Base-by-base conservation (phyloP, 2,797 vertebrate species). In the Jordanella pulchra region DNA sequence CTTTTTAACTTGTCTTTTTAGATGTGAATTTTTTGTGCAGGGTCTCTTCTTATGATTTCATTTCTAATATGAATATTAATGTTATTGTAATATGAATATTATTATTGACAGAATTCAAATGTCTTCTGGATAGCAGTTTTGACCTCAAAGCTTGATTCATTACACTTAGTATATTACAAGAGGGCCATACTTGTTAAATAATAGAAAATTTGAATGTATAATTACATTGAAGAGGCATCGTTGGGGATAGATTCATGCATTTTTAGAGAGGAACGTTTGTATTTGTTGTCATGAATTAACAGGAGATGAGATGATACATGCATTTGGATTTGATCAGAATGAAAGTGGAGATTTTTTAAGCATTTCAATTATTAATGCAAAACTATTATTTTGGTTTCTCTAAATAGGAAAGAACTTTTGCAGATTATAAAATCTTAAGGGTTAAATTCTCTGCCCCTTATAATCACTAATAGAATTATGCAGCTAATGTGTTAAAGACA, bases 91-190 rank as follows among this genome's bases (percentile, higher is more conserved):
- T n/a, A 50, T 67, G 32, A 67, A 48, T 73, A 74, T 75, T 69
- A 78, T 44, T 71, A 45, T 67, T 64, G 23, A 30, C 11, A 77
- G 32, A 60, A 25, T 45, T 27, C 58, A 39, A 69, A 42, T 64
- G 14, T 71, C 45, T 58, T 21, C 28, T 73, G 23, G 48, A 50
- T 53, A 76, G 53, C 53, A 12, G 11, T 73, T 72, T 83, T 56
- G 65, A 66, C n/a, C 68, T 84, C 70, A 63, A 21, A 74, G 35
- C 48, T 65, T 50, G 53, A 83, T 81, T 75, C 86, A 83, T 81
- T 51, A 64, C 71, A 73, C 44, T 44, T n/a, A n/a, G n/a, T 75
- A 4, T 78, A 32, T 71, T 67, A 48, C 64, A 39, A 65, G 21
- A 56, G 55, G 42, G 71, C 2, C 54, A 47, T 47, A 11, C 69